Evolutionary conservation across 1,140 invertebrate genomes (phyloP).

Genomic region (Heliconius himera): DNA sequence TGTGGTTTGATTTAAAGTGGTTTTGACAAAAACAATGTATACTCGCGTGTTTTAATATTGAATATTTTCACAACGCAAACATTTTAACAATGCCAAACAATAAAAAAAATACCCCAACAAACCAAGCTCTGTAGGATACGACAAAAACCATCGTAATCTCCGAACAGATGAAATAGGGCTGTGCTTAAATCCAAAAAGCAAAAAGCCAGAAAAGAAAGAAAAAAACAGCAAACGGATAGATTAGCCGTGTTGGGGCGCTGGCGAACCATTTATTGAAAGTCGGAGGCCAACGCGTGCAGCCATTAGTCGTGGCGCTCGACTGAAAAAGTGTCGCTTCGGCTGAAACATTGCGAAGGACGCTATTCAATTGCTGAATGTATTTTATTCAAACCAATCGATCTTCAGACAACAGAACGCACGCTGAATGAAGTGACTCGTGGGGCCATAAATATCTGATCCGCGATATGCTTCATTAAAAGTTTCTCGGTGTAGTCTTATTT

Average conservation of each 20-base stretch:
- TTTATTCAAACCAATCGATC: conserved; percentile 79
- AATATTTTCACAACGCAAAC: background rate
- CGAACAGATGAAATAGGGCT: conserved; percentile 37
- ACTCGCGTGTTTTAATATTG: no score
- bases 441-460: conserved; percentile 72
- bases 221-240: conserved; percentile 52
- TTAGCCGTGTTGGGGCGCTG: conserved; percentile 54
- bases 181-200: conserved; percentile 36
- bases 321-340: conserved; percentile 76
- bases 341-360: conserved; percentile 75
- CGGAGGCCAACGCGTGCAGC: conserved; percentile 68
- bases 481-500: background rate
- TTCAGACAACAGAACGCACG: conserved; percentile 77
- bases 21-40: no score
- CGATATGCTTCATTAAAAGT: conserved; percentile 49
- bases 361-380: conserved; percentile 79
- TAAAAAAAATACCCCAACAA: conserved; percentile 18
- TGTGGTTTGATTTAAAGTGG: no score
- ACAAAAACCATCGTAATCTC: conserved; percentile 33
- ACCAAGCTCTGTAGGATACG: conserved; percentile 9
- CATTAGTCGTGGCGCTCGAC: conserved; percentile 69
- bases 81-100: background rate
- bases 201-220: conserved; percentile 48
- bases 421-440: conserved; percentile 69
- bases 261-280: conserved; percentile 75